Evolutionary conservation across 1,140 invertebrate genomes (phyloP), one percentile per base, ranked within the genome.

Genomic region (Macrobrachium nipponense): DNA sequence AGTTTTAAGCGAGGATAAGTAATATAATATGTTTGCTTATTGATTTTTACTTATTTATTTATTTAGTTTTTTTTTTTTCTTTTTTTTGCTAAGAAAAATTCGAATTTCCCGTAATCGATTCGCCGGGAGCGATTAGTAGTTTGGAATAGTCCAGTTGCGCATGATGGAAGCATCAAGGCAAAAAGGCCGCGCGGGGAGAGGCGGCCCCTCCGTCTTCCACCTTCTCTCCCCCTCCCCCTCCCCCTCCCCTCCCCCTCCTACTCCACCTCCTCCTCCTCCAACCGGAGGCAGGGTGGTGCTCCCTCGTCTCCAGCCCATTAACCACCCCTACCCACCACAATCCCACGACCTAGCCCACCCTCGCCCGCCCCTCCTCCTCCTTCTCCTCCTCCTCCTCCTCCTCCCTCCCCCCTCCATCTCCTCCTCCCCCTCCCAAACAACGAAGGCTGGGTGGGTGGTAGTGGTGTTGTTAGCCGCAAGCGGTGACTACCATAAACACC

Each of bases 401-500:
- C 81, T 23, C 27, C 58, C 23, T 1, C 43, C 14, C 64, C 60
- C 61, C n/a, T n/a, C n/a, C n/a, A n/a, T n/a, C n/a, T n/a, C 70
- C 62, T 14, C 59, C 36, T 8, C 20, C 23, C 6, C 44, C 36
- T 70, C 73, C 11, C 6, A n/a, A 44, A 27, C 64, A n/a, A 68
- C 78, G 80, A 86, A 78, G 79, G 83, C 59, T 18, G 27, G 70
- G 70, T 23, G 70, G 27, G 76, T 64, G 76, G 80, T 86, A 79
- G 80, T 76, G 83, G 83, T 73, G 77, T 80, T 86, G 73, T 80
- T 72, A 73, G 23, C 23, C 68, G 76, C 76, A 23, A 80, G 77
- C 83, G 62, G 77, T 86, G 83, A 86, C 83, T 86, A 86, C 78
- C 77, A 86, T 86, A 86, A 86, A 86, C 83, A 86, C 75, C 58